Percentiles rank a stretch among this genome's conserved stretches.
These are phyloP conservation scores for Callopanchax toddi DNA, from an alignment of 2,113 vertebrate genomes.

Conservation along the genomic window DNA sequence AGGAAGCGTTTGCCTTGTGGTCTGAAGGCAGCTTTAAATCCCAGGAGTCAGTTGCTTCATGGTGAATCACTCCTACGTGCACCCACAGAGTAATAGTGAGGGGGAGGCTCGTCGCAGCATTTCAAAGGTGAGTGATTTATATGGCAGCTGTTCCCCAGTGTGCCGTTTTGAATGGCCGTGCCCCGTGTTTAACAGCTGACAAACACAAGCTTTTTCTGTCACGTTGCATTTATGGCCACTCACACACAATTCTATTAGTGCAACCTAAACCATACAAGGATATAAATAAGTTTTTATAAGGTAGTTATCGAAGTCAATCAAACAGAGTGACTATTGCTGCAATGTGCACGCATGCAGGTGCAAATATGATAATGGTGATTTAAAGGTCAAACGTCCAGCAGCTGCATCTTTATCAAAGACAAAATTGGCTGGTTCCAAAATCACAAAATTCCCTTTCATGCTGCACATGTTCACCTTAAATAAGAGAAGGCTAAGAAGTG, in stretches of 20 bases:
- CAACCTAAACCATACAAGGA: conserved; percentile 59
- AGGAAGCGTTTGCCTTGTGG: background rate
- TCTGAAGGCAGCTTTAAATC: conserved; percentile 15
- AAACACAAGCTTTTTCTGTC: conserved; percentile 75
- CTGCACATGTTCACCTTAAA: conserved; percentile 18
- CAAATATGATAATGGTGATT: background rate
- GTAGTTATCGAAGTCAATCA: conserved; percentile 64
- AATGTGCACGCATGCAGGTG: conserved; percentile 2
- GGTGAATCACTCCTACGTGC: conserved; percentile 39
- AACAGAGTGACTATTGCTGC: conserved; percentile 21
- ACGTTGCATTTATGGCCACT: conserved; percentile 63
- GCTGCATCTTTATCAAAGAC: conserved; percentile 35
- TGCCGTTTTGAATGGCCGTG: conserved; percentile 49
- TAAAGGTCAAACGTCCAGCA: background rate
- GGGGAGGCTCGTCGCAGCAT: conserved; percentile 54
- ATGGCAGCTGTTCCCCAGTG: conserved; percentile 71
- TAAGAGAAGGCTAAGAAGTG: conserved; percentile 28
- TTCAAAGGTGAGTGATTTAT: conserved; percentile 79
- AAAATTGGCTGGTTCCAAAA: conserved; percentile 19
- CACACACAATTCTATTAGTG: conserved; percentile 72
- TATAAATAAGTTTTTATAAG: conserved; percentile 62
- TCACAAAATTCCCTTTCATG: conserved; percentile 7
- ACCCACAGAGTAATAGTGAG: conserved; percentile 28
- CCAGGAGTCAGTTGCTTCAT: conserved; percentile 37
- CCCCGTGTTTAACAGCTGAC: conserved; percentile 72